Evolutionary conservation across 2,113 vertebrate genomes (phyloP).

Genomic region (Labrus mixtus): DNA sequence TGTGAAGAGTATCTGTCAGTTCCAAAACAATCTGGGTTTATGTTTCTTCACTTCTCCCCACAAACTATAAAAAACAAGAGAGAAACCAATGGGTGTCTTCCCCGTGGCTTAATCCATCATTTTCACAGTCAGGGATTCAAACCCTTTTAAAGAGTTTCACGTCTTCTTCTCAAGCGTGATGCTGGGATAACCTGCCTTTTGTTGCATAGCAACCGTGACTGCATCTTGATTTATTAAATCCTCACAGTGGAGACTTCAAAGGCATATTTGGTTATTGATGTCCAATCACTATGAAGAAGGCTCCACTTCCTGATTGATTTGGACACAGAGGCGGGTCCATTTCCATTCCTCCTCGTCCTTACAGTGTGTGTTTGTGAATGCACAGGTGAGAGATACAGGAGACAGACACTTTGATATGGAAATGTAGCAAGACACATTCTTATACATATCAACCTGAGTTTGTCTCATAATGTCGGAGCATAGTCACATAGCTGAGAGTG

Average conservation of each 20-base stretch:
- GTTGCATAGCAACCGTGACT: constrained; percentile 28
- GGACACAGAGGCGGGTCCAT: constrained; percentile 21
- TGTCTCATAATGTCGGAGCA: neutral
- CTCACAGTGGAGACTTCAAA: constrained; percentile 42
- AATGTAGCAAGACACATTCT: constrained; percentile 33
- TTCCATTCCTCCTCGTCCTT: constrained; percentile 10
- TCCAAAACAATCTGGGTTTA: no score
- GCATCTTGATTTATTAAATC: constrained; percentile 21
- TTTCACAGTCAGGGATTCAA: neutral
- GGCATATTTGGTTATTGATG: constrained; percentile 26
- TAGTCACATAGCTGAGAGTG: constrained; percentile 1
- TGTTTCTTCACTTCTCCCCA: no score
- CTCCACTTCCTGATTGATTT: constrained; percentile 13
- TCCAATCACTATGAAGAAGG: constrained; percentile 29
- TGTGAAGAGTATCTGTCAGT: no score
- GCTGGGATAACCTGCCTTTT: neutral
- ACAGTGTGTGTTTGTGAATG: constrained; percentile 10
- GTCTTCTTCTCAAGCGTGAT: neutral
- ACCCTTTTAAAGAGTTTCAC: neutral
- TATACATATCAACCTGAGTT: constrained; percentile 26
- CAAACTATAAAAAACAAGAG: no score
- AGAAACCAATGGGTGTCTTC: no score
- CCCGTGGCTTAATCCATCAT: no score
- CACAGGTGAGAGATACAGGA: constrained; percentile 11
- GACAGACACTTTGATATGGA: constrained; percentile 54